These are phyloP conservation scores for Eolophus roseicapilla DNA, from an alignment of 2,113 vertebrate species.

Conservation along the genomic window DNA sequence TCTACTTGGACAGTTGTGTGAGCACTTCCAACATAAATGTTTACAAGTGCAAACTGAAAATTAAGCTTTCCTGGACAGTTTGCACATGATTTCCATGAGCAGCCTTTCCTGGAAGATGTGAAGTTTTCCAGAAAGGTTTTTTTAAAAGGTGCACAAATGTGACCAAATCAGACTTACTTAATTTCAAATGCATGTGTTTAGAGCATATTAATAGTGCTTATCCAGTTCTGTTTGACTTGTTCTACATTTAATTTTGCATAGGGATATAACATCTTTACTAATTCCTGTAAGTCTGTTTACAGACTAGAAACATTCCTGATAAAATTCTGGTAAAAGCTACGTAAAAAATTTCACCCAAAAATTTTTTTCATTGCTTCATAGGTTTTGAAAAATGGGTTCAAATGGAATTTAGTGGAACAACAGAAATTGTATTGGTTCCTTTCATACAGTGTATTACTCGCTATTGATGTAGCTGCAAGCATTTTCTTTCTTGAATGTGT, in stretches of 20 bases:
- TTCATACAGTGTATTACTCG: neutral
- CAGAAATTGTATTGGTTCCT: neutral
- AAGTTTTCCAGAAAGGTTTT: neutral
- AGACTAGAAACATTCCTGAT: neutral
- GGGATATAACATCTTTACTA: neutral
- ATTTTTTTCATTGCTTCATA: neutral
- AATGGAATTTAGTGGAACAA: neutral
- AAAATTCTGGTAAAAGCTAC: neutral
- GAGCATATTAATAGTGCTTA: neutral
- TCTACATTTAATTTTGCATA: neutral
- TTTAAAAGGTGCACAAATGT: neutral
- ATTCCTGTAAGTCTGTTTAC: neutral
- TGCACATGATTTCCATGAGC: neutral
- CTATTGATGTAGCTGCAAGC: neutral
- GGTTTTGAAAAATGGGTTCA: neutral
- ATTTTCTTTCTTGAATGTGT: neutral
- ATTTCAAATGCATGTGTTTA: neutral
- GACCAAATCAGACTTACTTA: neutral
- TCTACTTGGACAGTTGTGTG: neutral
- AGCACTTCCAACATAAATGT: neutral
- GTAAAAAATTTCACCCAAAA: neutral
- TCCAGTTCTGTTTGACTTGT: neutral
- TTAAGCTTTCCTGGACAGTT: neutral
- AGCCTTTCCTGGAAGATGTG: neutral
- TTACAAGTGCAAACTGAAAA: neutral